Percentiles rank a stretch among this genome's conserved stretches.
Evolutionary conservation across 2,113 vertebrate species (phyloP).

Genomic region (Capreolus pygargus): DNA sequence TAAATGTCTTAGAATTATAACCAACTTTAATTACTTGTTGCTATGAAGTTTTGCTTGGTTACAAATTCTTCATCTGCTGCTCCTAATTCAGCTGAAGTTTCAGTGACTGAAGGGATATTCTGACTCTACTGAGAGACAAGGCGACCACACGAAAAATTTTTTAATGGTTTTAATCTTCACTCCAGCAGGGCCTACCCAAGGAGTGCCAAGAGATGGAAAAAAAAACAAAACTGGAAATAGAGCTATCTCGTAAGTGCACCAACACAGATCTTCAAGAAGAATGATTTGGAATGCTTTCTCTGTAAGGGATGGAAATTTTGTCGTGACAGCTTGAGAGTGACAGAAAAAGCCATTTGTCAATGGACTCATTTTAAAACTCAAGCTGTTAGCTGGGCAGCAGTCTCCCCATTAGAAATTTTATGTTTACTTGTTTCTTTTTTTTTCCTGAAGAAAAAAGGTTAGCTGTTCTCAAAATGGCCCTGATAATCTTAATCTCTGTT

Average conservation of each 20-base stretch:
- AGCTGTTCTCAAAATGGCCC: neutral
- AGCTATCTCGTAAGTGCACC: neutral
- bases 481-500: neutral
- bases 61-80: slow-evolving; percentile 36
- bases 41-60: slow-evolving; percentile 39
- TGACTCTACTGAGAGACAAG: slow-evolving; percentile 25
- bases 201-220: neutral
- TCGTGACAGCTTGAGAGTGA: slow-evolving; percentile 32
- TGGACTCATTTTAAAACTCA: slow-evolving; percentile 8
- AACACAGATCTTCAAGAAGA: neutral
- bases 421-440: neutral
- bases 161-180: neutral
- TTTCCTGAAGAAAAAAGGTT: neutral
- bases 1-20: slow-evolving; percentile 23
- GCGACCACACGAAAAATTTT: neutral
- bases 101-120: neutral
- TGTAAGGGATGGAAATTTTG: neutral
- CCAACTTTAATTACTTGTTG: slow-evolving; percentile 47
- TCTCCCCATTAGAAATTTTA: neutral
- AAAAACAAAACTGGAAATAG: neutral
- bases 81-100: slow-evolving; percentile 3
- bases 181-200: neutral
- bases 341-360: slow-evolving; percentile 29
- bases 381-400: slow-evolving; percentile 1
- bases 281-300: neutral